phyloP scores from a whole-genome alignment of 2,797 vertebrate genomes.

The Hyperoplus immaculatus region DNA sequence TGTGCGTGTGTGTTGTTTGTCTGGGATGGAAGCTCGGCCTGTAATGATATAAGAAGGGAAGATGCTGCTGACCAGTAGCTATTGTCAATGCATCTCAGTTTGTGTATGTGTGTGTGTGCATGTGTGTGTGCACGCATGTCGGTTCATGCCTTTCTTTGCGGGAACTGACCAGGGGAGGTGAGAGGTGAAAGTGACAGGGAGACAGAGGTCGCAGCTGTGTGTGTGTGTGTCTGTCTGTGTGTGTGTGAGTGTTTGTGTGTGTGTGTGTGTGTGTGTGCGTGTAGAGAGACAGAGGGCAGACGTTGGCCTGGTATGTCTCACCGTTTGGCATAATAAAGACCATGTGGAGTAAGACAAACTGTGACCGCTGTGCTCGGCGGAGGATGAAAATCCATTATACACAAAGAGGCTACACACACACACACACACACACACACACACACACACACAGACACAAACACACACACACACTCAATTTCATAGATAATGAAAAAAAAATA shows the following conservation, averaged over 20 bases:
- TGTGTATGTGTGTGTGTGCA: slow-evolving; percentile 6
- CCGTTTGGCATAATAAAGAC: slow-evolving; percentile 69
- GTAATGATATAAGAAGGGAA: too few relatives aligned
- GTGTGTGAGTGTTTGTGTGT: slow-evolving; percentile 18
- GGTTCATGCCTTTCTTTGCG: not conserved
- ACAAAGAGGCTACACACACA: slow-evolving; percentile 11
- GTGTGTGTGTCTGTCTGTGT: slow-evolving; percentile 20
- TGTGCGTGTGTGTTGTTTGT: too few relatives aligned
- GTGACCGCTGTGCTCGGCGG: slow-evolving; percentile 64
- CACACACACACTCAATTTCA: slow-evolving; percentile 15
- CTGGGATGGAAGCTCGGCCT: too few relatives aligned
- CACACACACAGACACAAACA: slow-evolving; percentile 8
- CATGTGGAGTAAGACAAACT: slow-evolving; percentile 67
- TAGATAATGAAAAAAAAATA: slow-evolving; percentile 10
- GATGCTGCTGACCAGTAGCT: too few relatives aligned
- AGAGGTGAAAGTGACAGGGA: slow-evolving; percentile 45
- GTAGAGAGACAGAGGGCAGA: slow-evolving; percentile 22
- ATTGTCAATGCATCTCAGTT: too few relatives aligned
- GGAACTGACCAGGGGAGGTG: slow-evolving; percentile 13
- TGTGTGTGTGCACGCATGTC: not conserved
- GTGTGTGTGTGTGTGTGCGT: not conserved
- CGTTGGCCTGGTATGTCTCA: slow-evolving; percentile 42
- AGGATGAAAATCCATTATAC: slow-evolving; percentile 74
- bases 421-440: not conserved
- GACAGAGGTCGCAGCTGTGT: slow-evolving; percentile 22